Evolutionary conservation across 2,113 vertebrate genomes (phyloP).

Genomic region (Porphyrio hochstetteri): DNA sequence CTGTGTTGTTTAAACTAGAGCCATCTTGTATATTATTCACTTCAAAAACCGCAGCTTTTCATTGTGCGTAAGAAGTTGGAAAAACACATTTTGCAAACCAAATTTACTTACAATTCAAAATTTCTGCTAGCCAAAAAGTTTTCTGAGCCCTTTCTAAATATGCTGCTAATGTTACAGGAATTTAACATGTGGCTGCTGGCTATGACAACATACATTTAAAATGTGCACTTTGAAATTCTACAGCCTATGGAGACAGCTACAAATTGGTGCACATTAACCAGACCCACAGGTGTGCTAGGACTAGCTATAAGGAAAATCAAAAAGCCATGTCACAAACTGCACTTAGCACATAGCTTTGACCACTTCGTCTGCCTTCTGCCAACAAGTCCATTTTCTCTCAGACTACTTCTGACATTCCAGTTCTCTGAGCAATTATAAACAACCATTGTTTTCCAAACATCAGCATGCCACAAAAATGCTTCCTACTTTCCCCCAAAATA

Average conservation of each 20-base stretch:
- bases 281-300: neutral
- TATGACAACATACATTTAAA: neutral
- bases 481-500: slow-evolving; percentile 41
- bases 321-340: neutral
- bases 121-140: neutral
- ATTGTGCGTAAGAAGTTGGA: neutral
- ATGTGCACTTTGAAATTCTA: neutral
- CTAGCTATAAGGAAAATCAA: neutral
- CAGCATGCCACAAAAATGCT: slow-evolving; percentile 61
- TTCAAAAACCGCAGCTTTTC: slow-evolving; percentile 24
- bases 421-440: slow-evolving; percentile 59
- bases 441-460: slow-evolving; percentile 57
- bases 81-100: neutral
- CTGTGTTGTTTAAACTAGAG: slow-evolving; percentile 7
- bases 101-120: neutral
- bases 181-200: neutral
- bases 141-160: neutral
- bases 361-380: neutral
- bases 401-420: slow-evolving; percentile 56
- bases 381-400: slow-evolving; percentile 55
- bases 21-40: neutral
- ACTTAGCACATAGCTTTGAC: neutral
- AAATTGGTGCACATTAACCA: neutral
- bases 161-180: neutral
- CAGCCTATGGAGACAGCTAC: neutral